These are phyloP conservation scores for Peromyscus leucopus DNA, from an alignment of 2,113 vertebrate species.

Conservation along the genomic window DNA sequence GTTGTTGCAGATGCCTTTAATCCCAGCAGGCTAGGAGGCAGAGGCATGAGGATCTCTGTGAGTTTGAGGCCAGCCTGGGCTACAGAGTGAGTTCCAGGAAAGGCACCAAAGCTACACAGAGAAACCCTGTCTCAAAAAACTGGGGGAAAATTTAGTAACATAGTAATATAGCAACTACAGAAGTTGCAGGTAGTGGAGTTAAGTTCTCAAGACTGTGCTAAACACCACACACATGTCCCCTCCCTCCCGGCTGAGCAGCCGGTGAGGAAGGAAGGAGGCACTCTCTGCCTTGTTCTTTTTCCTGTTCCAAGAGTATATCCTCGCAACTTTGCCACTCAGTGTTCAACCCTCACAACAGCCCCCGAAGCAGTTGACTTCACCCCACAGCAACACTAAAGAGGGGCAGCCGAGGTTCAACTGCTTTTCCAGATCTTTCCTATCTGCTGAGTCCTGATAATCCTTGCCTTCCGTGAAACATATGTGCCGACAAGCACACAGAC, in stretches of 20 bases:
- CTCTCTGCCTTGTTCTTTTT: neutral
- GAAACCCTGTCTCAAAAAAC: too few relatives aligned
- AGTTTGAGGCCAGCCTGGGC: too few relatives aligned
- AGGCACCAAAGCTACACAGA: too few relatives aligned
- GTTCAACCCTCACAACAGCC: accelerated
- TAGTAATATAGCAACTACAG: neutral
- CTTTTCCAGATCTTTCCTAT: neutral
- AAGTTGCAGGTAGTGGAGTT: neutral
- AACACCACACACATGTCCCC: accelerated
- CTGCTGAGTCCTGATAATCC: neutral
- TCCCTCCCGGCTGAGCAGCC: accelerated
- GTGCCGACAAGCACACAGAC: neutral
- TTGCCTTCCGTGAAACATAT: neutral
- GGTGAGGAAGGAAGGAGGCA: accelerated
- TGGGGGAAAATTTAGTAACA: accelerated
- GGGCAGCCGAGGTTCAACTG: too few relatives aligned
- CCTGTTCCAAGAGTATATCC: accelerated
- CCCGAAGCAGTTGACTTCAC: accelerated
- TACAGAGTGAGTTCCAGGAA: too few relatives aligned
- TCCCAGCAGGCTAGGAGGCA: too few relatives aligned
- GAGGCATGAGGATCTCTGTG: too few relatives aligned
- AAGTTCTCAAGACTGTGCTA: neutral
- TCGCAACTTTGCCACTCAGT: accelerated
- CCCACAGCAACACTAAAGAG: neutral
- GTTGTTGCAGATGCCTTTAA: too few relatives aligned